Evolutionary conservation across 2,797 vertebrate species (phyloP).

Genomic region (Platyrinchus mystaceus): DNA sequence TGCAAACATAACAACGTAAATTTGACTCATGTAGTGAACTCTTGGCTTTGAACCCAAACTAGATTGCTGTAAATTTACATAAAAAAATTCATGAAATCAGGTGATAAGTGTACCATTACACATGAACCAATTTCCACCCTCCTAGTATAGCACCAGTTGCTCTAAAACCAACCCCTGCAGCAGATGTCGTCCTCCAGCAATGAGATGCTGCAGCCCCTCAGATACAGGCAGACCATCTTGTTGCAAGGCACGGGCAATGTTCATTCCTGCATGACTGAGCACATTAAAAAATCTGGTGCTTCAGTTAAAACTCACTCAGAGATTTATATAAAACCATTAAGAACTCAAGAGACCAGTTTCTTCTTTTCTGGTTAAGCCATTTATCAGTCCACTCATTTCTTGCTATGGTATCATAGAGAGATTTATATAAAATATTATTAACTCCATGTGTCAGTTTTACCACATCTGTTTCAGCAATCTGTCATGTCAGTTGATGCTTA

Average conservation of each 20-base stretch:
- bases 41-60: background rate
- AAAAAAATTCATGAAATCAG: background rate
- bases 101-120: background rate
- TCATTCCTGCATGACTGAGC: background rate
- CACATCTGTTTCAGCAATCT: constrained; percentile 55
- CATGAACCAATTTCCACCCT: background rate
- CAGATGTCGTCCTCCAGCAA: background rate
- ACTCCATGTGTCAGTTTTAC: constrained; percentile 38
- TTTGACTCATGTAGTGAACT: background rate
- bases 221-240: background rate
- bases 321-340: constrained; percentile 1
- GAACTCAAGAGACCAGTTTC: constrained; percentile 18
- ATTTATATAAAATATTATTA: constrained; percentile 57
- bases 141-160: background rate
- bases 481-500: background rate
- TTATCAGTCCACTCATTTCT: constrained; percentile 37
- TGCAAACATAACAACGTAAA: background rate
- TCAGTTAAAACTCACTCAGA: constrained; percentile 16
- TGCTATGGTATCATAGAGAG: background rate
- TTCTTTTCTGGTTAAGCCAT: constrained; percentile 27
- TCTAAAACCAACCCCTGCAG: background rate
- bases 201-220: background rate
- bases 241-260: background rate
- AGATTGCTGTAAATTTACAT: background rate
- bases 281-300: background rate